Evolutionary conservation across 2,113 vertebrate species (phyloP).

Genomic region (Lathamus discolor): DNA sequence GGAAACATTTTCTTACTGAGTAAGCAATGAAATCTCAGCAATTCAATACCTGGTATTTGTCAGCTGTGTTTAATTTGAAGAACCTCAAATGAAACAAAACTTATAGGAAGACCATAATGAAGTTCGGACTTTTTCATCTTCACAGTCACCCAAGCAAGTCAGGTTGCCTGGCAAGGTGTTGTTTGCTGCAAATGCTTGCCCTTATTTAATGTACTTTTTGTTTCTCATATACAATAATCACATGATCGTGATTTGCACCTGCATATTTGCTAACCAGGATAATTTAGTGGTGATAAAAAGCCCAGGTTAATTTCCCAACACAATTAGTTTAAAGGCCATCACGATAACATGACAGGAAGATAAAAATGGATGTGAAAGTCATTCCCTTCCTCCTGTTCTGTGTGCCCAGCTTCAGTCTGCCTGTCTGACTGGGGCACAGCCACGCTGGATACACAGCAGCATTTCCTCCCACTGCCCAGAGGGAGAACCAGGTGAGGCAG

Average conservation of each 20-base stretch:
- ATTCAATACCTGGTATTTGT: neutral
- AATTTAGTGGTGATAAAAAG: neutral
- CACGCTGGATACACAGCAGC: neutral
- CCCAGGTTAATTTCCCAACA: neutral
- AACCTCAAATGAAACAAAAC: neutral
- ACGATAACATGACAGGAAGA: neutral
- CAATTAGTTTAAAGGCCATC: neutral
- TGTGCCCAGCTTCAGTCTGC: fast-evolving
- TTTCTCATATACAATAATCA: neutral
- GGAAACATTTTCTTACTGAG: neutral
- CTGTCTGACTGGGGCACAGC: neutral
- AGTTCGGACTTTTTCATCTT: neutral
- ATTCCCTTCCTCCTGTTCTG: neutral
- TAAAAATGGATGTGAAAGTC: neutral
- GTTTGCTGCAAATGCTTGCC: neutral
- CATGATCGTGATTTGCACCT: neutral
- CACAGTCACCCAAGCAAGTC: neutral
- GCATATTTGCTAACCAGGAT: neutral
- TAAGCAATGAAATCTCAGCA: neutral
- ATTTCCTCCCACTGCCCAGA: neutral
- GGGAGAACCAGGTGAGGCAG: neutral
- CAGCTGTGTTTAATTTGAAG: neutral
- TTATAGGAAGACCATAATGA: neutral
- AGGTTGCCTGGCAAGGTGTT: neutral
- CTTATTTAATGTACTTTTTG: neutral